Percentiles rank a stretch among this genome's conserved stretches.
Evolutionary conservation across 2,113 vertebrate species (phyloP).

Genomic region (Brienomyrus longianalis): DNA sequence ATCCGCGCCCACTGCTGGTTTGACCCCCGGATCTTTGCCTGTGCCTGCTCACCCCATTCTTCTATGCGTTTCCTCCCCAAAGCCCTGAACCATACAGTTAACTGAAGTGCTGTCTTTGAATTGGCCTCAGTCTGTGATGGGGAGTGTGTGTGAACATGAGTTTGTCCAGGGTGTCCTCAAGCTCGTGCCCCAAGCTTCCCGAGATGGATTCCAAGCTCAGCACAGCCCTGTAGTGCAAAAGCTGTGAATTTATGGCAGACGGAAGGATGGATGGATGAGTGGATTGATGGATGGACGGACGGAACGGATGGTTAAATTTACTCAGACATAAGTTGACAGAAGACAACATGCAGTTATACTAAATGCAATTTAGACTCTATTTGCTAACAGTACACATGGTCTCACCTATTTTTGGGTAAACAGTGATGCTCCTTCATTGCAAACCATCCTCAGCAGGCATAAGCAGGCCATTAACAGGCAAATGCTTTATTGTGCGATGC

Average conservation of each 20-base stretch:
- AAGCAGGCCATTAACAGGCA: not conserved
- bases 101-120: not conserved
- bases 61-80: not conserved
- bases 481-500: not conserved
- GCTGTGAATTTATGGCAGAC: not conserved
- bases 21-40: not conserved
- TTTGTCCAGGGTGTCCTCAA: not conserved
- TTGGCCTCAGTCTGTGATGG: not conserved
- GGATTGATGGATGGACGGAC: not conserved
- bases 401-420: not conserved
- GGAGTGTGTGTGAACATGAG: too few species aligned
- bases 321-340: not conserved
- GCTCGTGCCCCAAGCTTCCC: not conserved
- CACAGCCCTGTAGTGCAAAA: not conserved
- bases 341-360: not conserved
- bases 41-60: not conserved
- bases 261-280: not conserved
- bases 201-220: not conserved
- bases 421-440: not conserved
- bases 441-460: not conserved
- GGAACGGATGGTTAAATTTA: not conserved
- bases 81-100: not conserved
- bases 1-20: not conserved
- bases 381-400: not conserved
- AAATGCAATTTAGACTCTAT: not conserved